These are phyloP conservation scores for Nemotelus pantherinus DNA, from an alignment of 2,888 invertebrate species.

Conservation along the genomic window DNA sequence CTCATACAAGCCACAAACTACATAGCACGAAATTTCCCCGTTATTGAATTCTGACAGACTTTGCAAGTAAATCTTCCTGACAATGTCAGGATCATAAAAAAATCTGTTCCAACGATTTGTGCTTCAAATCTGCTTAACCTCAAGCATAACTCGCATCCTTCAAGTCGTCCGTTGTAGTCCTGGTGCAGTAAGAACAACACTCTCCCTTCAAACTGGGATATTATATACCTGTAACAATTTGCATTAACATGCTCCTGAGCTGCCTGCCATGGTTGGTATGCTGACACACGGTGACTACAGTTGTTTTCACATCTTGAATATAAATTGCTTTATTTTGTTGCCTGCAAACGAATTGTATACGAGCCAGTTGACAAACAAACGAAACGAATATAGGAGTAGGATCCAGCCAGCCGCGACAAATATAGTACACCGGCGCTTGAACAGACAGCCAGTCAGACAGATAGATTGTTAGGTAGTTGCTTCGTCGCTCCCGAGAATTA, in stretches of 20 bases:
- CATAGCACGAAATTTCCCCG: conserved; percentile 29
- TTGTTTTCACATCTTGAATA: conserved; percentile 64
- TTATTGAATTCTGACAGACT: conserved; percentile 45
- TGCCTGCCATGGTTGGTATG: conserved; percentile 40
- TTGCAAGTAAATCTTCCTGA: conserved; percentile 37
- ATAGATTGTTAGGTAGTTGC: conserved; percentile 28
- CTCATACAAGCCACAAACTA: conserved; percentile 30
- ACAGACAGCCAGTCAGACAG: conserved; percentile 48
- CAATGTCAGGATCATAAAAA: conserved; percentile 43
- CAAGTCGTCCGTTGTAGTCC: neutral
- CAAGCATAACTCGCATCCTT: conserved; percentile 6
- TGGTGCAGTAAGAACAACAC: neutral
- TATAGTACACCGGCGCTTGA: conserved; percentile 23
- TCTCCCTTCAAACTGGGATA: neutral
- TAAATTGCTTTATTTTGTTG: conserved; percentile 63
- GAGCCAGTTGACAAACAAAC: conserved; percentile 59
- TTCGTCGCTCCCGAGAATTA: neutral
- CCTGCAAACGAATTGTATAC: conserved; percentile 34
- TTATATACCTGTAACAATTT: conserved; percentile 50
- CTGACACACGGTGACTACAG: conserved; percentile 51
- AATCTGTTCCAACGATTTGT: conserved; percentile 18
- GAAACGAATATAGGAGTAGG: conserved; percentile 24
- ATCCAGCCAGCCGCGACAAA: neutral
- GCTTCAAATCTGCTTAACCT: conserved; percentile 24
- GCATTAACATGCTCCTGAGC: conserved; percentile 48